Evolutionary conservation across 37 sponge, comb jelly and placozoan species (phyloP), one percentile per base, ranked within the genome.

Genomic region (Haliclona indistincta): DNA sequence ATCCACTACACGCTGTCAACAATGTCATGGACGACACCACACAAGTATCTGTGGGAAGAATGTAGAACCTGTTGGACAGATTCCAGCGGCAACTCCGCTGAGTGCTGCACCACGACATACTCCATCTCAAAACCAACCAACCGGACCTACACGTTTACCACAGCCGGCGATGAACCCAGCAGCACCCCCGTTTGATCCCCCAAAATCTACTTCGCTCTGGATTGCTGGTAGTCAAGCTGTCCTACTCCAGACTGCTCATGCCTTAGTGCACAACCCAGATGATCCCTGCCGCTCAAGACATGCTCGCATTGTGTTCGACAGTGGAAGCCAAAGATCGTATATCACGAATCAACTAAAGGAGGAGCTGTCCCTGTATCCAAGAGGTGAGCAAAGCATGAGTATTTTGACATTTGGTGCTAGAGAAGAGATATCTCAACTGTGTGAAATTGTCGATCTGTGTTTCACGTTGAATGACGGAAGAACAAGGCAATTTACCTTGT

Each of bases 191-290:
- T 13, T 17, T 49, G 17, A 13, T 49, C 17, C 53, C 13, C 53
- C 53, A 49, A 49, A 13, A 20, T 20, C 30, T 39, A 33, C 38
- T 29, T 47, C 71, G 39, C 34, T 67, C 38, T 67, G 37, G 25
- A 26, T 67, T 26, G 38, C 25, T 39, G 36, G 38, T 38, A 67
- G 3, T 36, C 34, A 29, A 29, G 6, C 68, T 38, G 68, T 67
- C 20, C 39, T 67, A 29, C 39, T 67, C 38, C 68, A 67, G 39
- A 67, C 68, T 38, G 68, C 68, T 0, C 34, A 7, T 26, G 68
- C 38, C 26, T 34, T 39, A 38, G 68, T 70, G 22, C 47, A 43
- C 33, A 43, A 70, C 47, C 71, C 71, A 43, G 47, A 68, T 2
- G 20, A 64, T 3, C 34, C 28, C 28, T 64, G 35, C 4, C 33